Evolutionary conservation across 2,113 vertebrate species (phyloP), one percentile per base, ranked within the genome.

Genomic region (Misgurnus anguillicaudatus): DNA sequence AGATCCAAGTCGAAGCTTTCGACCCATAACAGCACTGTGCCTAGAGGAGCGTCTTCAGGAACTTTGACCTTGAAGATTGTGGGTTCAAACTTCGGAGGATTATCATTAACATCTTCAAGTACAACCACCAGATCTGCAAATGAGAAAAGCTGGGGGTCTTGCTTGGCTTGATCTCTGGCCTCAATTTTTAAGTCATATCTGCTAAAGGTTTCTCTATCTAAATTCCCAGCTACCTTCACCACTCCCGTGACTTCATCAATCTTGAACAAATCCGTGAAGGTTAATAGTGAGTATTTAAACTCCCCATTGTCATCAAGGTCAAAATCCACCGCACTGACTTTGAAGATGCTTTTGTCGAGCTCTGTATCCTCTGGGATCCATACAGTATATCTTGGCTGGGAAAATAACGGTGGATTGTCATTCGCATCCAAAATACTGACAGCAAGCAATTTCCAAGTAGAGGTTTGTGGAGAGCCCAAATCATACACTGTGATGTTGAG

Each of bases 401-500:
- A 84, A 80, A 99, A 99, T 75, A 86, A 79, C 39, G 98, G 98
- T 2, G 91, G 88, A 6, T 97, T 96, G 82, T 99, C 98, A 17
- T 99, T 99, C 78, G 91, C 91, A 85, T 99, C 98, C 86, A 94
- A 74, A 75, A 99, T 88, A n/a, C 93, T 96, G 72, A 99, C 93
- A 0, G 94, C 94, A 68, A 99, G 67, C 0, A 97, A 91, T 82
- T 96, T 98, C 97, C 97, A 99, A 0, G 94, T 93, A 0, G 96
- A 95, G 42, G 87, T 95, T 55, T 94, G 96, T 24, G 95, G 97
- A 4, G 36, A 91, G 70, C 98, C 98, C 38, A 98, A 90, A 79
- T 99, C 98, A 0, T 93, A 96, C n/a, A 94, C 95, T 0, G 97
- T 98, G 84, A 98, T 87, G 77, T 99, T 99, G 80, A 99, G 90